Conservation (phyloP, 2,113 vertebrate genomes). For the Aplodontia rufa region DNA sequence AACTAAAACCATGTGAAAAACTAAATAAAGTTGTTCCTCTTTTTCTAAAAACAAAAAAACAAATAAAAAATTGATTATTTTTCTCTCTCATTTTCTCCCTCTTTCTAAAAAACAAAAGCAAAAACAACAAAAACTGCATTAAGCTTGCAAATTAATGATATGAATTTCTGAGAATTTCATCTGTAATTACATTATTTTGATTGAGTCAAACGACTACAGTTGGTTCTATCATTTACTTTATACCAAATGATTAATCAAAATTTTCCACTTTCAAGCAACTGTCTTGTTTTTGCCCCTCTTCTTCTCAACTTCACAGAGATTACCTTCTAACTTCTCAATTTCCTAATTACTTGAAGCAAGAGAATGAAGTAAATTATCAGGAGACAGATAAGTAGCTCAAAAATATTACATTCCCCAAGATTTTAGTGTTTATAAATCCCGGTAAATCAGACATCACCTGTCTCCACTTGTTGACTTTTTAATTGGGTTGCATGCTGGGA, state of each 20-base stretch:
- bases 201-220: neutral
- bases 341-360: neutral
- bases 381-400: neutral
- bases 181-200: neutral
- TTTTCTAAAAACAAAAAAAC: too few species aligned
- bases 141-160: neutral
- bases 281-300: neutral
- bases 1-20: too few species aligned
- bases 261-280: neutral
- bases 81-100: too few species aligned
- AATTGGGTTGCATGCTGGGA: neutral
- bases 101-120: too few species aligned
- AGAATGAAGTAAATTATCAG: neutral
- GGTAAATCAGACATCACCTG: neutral
- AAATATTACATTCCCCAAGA: neutral
- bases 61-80: too few species aligned
- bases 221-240: too few species aligned
- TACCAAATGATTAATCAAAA: neutral
- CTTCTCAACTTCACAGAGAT: neutral
- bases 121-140: too few species aligned
- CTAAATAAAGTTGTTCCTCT: too few species aligned
- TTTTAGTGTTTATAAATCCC: neutral
- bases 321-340: neutral
- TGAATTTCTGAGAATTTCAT: neutral
- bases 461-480: neutral